A percentile compares a stretch with the other conserved stretches of the same genome.
These are phyloP conservation scores for Ephydatia muelleri DNA, from an alignment of 37 sponge, comb jelly and placozoan genomes.

Conservation along the genomic window DNA sequence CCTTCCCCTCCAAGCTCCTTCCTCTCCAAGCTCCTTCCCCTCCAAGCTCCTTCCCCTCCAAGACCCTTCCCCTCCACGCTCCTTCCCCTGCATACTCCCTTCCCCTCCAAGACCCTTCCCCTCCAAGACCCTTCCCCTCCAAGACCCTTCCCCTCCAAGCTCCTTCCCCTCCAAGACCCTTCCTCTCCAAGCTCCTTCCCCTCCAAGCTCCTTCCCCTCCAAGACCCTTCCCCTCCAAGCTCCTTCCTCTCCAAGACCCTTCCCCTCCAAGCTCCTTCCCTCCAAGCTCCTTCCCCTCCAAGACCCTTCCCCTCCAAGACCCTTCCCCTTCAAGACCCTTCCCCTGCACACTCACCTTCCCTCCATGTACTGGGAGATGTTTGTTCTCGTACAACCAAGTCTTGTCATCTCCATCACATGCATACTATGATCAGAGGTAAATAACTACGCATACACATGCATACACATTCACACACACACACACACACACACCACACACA, in stretches of 20 bases:
- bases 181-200: too few species aligned
- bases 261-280: not conserved
- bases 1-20: too few species aligned
- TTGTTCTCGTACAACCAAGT: slow-evolving; percentile 85
- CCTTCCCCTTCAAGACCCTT: not conserved
- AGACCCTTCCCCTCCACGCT: too few species aligned
- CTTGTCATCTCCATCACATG: slow-evolving; percentile 83
- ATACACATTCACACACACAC: not conserved
- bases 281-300: not conserved
- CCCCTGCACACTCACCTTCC: slow-evolving; percentile 48
- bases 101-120: not conserved
- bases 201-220: too few species aligned
- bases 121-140: too few species aligned
- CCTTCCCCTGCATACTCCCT: too few species aligned
- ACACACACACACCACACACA: too few species aligned
- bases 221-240: too few species aligned
- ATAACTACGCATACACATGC: not conserved
- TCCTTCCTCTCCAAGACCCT: not conserved
- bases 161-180: too few species aligned
- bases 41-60: too few species aligned
- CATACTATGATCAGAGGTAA: slow-evolving; percentile 50
- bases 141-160: too few species aligned
- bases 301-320: not conserved
- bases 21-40: too few species aligned
- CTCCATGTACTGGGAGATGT: slow-evolving; percentile 81